Conservation (phyloP, 1,140 invertebrate species). For the Matsumurasca onukii region DNA sequence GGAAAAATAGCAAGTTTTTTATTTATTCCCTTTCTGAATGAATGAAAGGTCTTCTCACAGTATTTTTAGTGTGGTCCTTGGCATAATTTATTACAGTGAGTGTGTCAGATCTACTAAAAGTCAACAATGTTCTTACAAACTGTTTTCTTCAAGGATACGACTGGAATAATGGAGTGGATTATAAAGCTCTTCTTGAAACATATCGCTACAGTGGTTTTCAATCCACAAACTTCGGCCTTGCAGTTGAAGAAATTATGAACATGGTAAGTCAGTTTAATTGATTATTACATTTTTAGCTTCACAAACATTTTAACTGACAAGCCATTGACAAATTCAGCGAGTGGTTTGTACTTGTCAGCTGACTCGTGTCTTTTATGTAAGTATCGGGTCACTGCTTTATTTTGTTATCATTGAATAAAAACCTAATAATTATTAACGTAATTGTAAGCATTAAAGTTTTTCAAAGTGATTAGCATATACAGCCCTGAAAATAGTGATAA, state of each 20-base stretch:
- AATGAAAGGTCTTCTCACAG: no score
- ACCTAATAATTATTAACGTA: background rate
- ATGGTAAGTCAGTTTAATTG: conserved; percentile 64
- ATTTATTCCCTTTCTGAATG: no score
- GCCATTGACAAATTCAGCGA: background rate
- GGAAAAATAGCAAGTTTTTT: no score
- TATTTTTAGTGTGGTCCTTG: no score
- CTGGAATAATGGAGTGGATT: conserved; percentile 91
- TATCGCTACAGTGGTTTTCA: conserved; percentile 90
- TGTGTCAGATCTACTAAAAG: no score
- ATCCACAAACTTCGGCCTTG: conserved; percentile 91
- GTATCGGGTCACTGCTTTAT: background rate
- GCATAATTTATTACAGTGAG: no score
- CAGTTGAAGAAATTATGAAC: conserved; percentile 88
- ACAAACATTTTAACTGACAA: background rate
- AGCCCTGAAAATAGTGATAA: no score
- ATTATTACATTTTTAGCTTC: background rate
- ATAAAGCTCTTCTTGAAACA: conserved; percentile 77
- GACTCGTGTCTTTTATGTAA: background rate
- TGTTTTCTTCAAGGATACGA: no score
- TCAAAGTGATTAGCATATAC: no score
- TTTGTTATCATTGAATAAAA: background rate
- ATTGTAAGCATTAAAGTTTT: no score
- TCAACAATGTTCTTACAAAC: no score
- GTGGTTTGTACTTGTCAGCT: background rate